phyloP scores from a whole-genome alignment of 2,113 vertebrate genomes.

The Aleadryas rufinucha region DNA sequence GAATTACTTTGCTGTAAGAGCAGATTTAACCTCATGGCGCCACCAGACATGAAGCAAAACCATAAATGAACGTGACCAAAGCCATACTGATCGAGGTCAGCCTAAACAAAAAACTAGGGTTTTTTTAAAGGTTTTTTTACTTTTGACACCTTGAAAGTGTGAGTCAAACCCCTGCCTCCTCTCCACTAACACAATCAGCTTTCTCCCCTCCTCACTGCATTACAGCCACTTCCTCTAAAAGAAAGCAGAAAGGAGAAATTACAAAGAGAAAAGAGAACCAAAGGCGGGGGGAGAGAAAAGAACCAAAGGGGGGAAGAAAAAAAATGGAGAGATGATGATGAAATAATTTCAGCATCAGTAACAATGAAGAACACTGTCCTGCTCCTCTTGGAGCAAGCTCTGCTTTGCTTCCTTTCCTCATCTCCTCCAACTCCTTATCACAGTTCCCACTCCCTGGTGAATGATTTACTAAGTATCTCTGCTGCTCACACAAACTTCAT shows the following conservation, averaged over 20 bases:
- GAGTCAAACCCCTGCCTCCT: background rate
- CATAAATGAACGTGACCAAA: background rate
- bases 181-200: background rate
- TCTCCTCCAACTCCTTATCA: too few relatives aligned
- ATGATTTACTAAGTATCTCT: accelerated
- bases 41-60: background rate
- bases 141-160: background rate
- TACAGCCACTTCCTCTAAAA: background rate
- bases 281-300: background rate
- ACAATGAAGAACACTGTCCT: background rate
- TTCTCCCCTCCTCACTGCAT: background rate
- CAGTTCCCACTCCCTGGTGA: background rate
- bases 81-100: background rate
- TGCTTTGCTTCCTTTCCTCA: background rate
- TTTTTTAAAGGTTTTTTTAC: background rate
- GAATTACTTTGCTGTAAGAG: background rate
- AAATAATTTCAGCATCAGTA: background rate
- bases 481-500: background rate
- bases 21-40: background rate
- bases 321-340: background rate
- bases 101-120: background rate
- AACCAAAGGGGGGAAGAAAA: background rate
- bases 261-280: background rate
- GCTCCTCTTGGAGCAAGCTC: background rate
- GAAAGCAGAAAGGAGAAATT: background rate